phyloP scores from a whole-genome alignment of 2,113 vertebrate species.

The Anhinga rufa region DNA sequence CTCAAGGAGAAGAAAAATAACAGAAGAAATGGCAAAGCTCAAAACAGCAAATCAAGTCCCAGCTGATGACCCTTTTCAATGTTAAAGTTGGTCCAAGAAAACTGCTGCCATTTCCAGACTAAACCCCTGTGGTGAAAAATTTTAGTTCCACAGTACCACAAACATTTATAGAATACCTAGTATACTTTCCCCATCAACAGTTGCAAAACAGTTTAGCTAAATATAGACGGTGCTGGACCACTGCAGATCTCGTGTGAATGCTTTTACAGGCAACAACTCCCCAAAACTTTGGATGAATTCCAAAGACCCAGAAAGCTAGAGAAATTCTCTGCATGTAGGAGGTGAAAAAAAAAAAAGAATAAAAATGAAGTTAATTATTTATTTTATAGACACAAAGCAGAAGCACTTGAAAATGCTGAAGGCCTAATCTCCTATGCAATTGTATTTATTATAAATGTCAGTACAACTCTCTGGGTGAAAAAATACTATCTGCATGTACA shows the following conservation, averaged over 20 bases:
- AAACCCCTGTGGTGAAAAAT: not conserved
- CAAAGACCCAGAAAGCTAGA: not conserved
- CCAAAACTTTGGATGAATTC: conserved; percentile 9
- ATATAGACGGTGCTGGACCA: conserved; percentile 47
- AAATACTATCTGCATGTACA: not conserved
- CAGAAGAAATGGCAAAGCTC: not conserved
- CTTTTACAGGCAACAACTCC: conserved; percentile 14
- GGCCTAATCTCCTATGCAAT: not conserved
- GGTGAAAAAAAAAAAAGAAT: not conserved
- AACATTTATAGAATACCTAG: conserved; percentile 49
- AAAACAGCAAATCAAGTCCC: not conserved
- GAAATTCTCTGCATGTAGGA: not conserved
- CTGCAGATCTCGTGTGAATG: conserved; percentile 31
- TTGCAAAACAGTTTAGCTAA: conserved; percentile 61
- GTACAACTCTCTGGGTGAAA: not conserved
- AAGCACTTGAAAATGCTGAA: not conserved
- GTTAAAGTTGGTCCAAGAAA: not conserved
- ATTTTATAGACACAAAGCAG: not conserved
- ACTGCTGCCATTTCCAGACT: not conserved
- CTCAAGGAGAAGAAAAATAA: not conserved
- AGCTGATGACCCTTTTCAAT: not conserved
- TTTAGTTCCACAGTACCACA: not conserved
- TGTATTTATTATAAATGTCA: not conserved
- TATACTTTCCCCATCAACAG: conserved; percentile 56
- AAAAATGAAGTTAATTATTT: not conserved